Evolutionary conservation across 2,888 invertebrate genomes (phyloP).

Genomic region (Rhorus exstirpatorius): DNA sequence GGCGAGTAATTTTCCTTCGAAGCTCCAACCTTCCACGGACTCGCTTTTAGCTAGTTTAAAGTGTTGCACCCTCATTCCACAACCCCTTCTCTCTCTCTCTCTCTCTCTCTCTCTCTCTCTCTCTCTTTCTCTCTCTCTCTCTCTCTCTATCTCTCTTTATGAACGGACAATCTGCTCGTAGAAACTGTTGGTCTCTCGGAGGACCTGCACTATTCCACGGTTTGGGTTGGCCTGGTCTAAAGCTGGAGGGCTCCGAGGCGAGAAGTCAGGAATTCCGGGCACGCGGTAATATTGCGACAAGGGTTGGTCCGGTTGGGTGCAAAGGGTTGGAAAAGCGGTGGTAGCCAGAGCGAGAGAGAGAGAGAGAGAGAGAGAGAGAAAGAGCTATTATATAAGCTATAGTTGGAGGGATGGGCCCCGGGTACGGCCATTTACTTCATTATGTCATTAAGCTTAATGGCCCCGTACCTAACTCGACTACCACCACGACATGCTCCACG

Average conservation of each 20-base stretch:
- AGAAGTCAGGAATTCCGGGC: conserved; percentile 85
- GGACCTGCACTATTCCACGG: background rate
- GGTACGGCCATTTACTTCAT: conserved; percentile 86
- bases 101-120: too few species aligned
- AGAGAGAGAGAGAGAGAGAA: background rate
- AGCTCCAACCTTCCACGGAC: background rate
- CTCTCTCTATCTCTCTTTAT: too few species aligned
- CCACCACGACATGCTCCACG: conserved; percentile 32
- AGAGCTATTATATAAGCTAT: conserved; percentile 85
- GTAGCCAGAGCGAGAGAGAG: too few species aligned
- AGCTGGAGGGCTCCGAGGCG: conserved; percentile 79
- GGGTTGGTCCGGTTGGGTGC: conserved; percentile 62
- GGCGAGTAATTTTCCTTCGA: conserved; percentile 37
- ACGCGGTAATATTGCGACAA: conserved; percentile 85
- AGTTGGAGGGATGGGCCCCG: conserved; percentile 68
- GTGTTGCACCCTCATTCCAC: background rate
- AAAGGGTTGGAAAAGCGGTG: conserved; percentile 69
- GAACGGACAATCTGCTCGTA: conserved; percentile 48
- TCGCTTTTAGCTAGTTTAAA: conserved; percentile 41
- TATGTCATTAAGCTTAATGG: conserved; percentile 86
- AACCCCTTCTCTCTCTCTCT: conserved; percentile 19
- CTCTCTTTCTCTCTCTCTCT: too few species aligned
- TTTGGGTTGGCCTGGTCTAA: conserved; percentile 74
- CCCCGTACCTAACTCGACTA: conserved; percentile 84
- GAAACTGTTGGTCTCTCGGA: too few species aligned